Percentiles rank a stretch among this genome's conserved stretches.
phyloP scores from a whole-genome alignment of 1,140 invertebrate genomes.

The Drosophila burlai region DNA sequence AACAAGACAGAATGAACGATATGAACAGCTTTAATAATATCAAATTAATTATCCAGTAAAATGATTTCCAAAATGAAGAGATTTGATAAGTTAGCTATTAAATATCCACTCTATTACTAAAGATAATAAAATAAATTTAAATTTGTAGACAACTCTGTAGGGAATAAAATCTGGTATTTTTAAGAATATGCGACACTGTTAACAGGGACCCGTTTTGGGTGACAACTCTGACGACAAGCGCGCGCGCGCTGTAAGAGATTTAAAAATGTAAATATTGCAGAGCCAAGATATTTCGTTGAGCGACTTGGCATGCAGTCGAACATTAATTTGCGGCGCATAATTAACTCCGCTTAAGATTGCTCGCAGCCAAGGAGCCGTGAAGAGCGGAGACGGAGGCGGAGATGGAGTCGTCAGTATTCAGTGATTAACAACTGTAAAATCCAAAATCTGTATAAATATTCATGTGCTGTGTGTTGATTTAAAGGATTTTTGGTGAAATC shows the following conservation, averaged over 20 bases:
- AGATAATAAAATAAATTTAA: neutral
- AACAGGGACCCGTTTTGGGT: neutral
- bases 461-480: constrained; percentile 56
- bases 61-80: no score
- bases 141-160: no score
- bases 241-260: constrained; percentile 6
- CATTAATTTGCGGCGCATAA: constrained; percentile 67
- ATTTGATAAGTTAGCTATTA: neutral
- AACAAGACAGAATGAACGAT: neutral
- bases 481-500: constrained; percentile 80
- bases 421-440: constrained; percentile 78
- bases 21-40: neutral
- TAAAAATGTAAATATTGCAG: constrained; percentile 5
- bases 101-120: neutral
- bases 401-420: constrained; percentile 23
- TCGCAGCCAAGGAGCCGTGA: constrained; percentile 68
- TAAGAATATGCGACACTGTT: neutral
- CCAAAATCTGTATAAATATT: constrained; percentile 56
- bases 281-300: constrained; percentile 19
- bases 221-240: constrained; percentile 6
- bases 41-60: neutral
- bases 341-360: constrained; percentile 80
- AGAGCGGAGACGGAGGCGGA: constrained; percentile 32
- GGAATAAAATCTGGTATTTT: neutral
- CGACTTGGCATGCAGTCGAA: constrained; percentile 53